phyloP scores from a whole-genome alignment of 1,140 invertebrate genomes.

The Archivesica marissinica region DNA sequence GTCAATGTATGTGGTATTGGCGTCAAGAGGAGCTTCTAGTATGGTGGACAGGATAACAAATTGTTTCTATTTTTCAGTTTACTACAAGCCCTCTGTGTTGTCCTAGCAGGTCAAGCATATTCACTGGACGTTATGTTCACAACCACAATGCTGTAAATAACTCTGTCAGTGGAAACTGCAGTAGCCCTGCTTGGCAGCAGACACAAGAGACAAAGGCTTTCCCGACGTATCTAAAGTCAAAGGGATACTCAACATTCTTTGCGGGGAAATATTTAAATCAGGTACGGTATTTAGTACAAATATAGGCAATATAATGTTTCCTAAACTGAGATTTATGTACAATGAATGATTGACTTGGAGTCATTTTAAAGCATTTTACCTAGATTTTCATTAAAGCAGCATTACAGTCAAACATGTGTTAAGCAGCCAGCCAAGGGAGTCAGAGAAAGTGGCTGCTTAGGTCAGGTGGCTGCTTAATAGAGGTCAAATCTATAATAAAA shows the following conservation, averaged over 20 bases:
- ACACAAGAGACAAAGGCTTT: slow-evolving; percentile 88
- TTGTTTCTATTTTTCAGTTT: slow-evolving; percentile 71
- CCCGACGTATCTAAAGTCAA: slow-evolving; percentile 87
- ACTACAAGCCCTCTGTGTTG: slow-evolving; percentile 84
- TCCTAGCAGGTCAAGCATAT: slow-evolving; percentile 93
- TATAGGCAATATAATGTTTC: too few species aligned
- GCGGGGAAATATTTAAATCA: slow-evolving; percentile 82
- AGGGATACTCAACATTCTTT: slow-evolving; percentile 83
- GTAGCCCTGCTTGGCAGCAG: slow-evolving; percentile 88
- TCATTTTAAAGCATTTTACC: background rate
- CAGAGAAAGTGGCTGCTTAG: too few species aligned
- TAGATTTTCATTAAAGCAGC: too few species aligned
- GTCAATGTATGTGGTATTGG: too few species aligned
- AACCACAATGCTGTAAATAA: slow-evolving; percentile 93
- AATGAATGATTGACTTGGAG: background rate
- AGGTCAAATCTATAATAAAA: too few species aligned
- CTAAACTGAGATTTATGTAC: background rate
- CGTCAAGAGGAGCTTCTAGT: background rate
- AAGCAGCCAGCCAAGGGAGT: too few species aligned
- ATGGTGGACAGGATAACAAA: background rate
- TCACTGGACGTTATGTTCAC: slow-evolving; percentile 93
- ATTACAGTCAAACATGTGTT: too few species aligned
- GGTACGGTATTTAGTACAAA: too few species aligned
- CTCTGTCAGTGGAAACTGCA: slow-evolving; percentile 91
- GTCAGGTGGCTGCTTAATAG: too few species aligned